These are phyloP conservation scores for Eugnorisma glareosa DNA, from an alignment of 2,888 invertebrate species.

Conservation along the genomic window DNA sequence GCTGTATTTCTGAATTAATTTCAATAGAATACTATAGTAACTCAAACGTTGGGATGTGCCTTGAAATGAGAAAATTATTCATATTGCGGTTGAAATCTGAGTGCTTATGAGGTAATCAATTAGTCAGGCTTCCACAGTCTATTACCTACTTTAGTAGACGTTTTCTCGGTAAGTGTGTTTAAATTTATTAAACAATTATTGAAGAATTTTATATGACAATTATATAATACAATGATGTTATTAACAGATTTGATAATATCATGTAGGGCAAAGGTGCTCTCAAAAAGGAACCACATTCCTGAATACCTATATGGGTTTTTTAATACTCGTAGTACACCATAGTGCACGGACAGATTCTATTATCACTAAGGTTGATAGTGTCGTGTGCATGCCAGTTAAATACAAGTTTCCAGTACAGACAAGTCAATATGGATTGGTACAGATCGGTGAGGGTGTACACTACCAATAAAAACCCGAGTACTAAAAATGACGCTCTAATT, in stretches of 20 bases:
- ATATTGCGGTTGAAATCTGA: neutral
- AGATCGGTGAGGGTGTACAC: too few species aligned
- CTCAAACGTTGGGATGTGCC: neutral
- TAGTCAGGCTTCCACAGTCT: constrained; percentile 6
- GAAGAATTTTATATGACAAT: neutral
- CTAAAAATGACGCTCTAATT: too few species aligned
- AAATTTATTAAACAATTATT: neutral
- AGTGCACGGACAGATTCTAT: too few species aligned
- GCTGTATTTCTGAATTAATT: constrained; percentile 18
- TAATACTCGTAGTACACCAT: too few species aligned
- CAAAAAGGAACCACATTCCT: neutral
- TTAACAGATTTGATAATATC: neutral
- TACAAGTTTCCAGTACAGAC: too few species aligned
- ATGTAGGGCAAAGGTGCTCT: neutral
- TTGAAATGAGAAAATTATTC: constrained; percentile 20
- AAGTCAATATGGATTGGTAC: too few species aligned
- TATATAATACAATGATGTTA: neutral
- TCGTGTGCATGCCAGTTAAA: too few species aligned
- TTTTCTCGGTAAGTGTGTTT: neutral
- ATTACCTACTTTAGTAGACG: neutral
- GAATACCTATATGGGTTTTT: too few species aligned
- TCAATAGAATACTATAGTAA: constrained; percentile 7
- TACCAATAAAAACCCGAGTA: too few species aligned
- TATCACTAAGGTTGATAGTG: too few species aligned
- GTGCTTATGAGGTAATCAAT: neutral